Evolutionary conservation across 2,888 invertebrate species (phyloP), one percentile per base, ranked within the genome.

Genomic region (Drosophila mimica): DNA sequence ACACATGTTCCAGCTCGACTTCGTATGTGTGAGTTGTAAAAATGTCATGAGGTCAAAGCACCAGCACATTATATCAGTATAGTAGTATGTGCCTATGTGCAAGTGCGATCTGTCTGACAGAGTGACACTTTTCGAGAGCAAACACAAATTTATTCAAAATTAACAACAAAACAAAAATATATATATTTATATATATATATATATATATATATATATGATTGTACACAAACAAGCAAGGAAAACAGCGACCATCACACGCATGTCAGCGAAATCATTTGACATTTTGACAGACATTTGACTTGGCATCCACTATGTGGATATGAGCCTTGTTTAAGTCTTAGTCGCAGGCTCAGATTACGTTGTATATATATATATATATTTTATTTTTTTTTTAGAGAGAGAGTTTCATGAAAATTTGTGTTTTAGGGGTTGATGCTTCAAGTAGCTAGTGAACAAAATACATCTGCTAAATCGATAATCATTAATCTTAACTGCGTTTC

Each of bases 201-300:
- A 11, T 20, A 13, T 43, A 4, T 38, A 2, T n/a, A 0, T n/a
- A 28, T 34, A 20, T 62, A 46, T 57, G 59, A 64, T 53, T 64
- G 52, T 73, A 64, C 68, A 65, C 61, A 62, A 73, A 65, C 69
- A 31, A 66, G 63, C 71, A 64, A 69, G 68, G 70, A 53, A 51
- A 53, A 56, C 61, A 34, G 31, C 74, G 71, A 56, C 74, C 53
- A 65, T 70, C 64, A 62, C 71, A 78, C 54, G 81, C 67, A 79
- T 82, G 87, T 87, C 86, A 87, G 76, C 86, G 81, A 57, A 82
- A 81, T 83, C 88, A 87, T 88, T 87, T 87, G 86, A 87, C 88
- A 87, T 87, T 88, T 82, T 88, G 87, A 87, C 88, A 87, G 84
- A 56, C 65, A 62, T 60, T 64, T 74, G 43, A 49, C 49, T 28